Evolutionary conservation across 2,888 invertebrate species (phyloP).

Genomic region (Mactromeris polynyma): DNA sequence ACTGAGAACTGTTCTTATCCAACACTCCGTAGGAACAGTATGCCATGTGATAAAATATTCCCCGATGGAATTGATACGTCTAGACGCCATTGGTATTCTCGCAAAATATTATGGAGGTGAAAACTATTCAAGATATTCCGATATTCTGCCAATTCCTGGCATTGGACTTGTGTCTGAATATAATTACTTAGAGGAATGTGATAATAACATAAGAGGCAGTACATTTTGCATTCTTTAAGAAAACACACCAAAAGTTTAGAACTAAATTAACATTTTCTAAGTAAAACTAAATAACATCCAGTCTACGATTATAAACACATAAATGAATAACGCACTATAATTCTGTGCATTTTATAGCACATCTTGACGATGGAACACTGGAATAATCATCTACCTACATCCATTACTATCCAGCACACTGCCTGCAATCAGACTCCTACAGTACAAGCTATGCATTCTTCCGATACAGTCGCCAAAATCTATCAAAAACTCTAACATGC

Average conservation of each 20-base stretch:
- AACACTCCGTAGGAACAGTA: slow-evolving; percentile 4
- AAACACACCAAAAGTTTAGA: background rate
- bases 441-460: background rate
- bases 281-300: background rate
- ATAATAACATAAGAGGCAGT: slow-evolving; percentile 13
- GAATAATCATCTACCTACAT: background rate
- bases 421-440: background rate
- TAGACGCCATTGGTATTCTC: slow-evolving; percentile 62
- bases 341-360: background rate
- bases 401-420: background rate
- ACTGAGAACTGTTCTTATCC: slow-evolving; percentile 12
- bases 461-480: slow-evolving; percentile 19
- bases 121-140: slow-evolving; percentile 68
- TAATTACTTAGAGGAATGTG: slow-evolving; percentile 37
- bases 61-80: slow-evolving; percentile 61
- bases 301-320: background rate
- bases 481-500: slow-evolving; percentile 11
- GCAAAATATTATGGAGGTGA: slow-evolving; percentile 66
- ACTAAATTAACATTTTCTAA: background rate
- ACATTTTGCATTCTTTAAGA: slow-evolving; percentile 19
- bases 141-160: slow-evolving; percentile 62
- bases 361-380: background rate
- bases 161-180: slow-evolving; percentile 52
- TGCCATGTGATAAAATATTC: slow-evolving; percentile 54
- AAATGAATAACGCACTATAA: background rate